Evolutionary conservation across 2,888 invertebrate species (phyloP), one percentile per base, ranked within the genome.

Genomic region (Geophilus truncorum): DNA sequence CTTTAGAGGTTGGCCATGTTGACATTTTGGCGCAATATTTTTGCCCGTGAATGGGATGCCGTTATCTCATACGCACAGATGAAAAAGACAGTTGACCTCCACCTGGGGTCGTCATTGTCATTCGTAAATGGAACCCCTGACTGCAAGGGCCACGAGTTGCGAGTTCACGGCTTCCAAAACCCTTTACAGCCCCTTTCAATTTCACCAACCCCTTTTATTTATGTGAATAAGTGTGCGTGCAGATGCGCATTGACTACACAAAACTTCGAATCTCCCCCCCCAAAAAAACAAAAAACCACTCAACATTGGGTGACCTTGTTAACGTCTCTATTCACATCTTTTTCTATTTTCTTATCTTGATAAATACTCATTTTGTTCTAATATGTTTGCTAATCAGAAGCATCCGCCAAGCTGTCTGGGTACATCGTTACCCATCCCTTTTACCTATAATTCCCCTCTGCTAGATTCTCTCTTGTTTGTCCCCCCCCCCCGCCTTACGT

Each of bases 391-490:
- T 57, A 57, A 57, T 57, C 57, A 57, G 21, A 57, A 57, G 21
- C 21, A 57, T 57, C 57, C 57, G 57, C 57, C 57, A 57, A 57
- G 57, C 57, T 57, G 57, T 57, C 57, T 57, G 57, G 57, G 57
- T 76, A 76, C 76, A 28, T 76, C 76, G 76, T 76, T 76, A 76
- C 76, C 76, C 76, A 76, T 76, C 76, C 32, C 76, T 32, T 76
- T 76, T 76, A 76, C 18, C n/a, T 25, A 28, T 40, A 28, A 76
- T 28, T 76, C 76, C 32, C 32, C 76, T 30, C 28, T 6, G 23
- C 28, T 70, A 23, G 70, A 25, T 70, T 70, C 10, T 70, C 12
- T 23, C 23, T 57, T 12, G 5, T 12, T 12, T 7, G 10, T 70
- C 28, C 77, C 4, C 30, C 30, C 30, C 25, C 30, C 77, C 28